Evolutionary conservation across 2,113 vertebrate genomes (phyloP).

Genomic region (Clarias batrachus): DNA sequence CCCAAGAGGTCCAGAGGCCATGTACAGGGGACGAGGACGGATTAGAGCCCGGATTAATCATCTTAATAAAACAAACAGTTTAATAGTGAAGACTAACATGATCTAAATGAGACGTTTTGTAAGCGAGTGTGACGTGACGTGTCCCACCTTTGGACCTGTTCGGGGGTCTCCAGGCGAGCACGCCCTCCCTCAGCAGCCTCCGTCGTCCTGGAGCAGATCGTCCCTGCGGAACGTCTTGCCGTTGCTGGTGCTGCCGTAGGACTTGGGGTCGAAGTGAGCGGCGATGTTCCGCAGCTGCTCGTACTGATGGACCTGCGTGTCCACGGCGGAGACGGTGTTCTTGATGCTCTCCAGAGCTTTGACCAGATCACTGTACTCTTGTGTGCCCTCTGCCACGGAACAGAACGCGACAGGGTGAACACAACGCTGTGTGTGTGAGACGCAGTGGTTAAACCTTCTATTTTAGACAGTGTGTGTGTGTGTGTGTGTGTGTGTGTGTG

Average conservation of each 20-base stretch:
- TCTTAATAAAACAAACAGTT: too few relatives aligned
- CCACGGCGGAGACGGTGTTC: conserved; percentile 82
- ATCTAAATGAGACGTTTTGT: too few relatives aligned
- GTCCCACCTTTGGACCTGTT: conserved; percentile 86
- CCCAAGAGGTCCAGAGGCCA: not conserved
- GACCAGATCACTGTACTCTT: conserved; percentile 77
- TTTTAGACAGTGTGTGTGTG: not conserved
- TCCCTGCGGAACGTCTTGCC: conserved; percentile 78
- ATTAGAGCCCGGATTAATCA: too few relatives aligned
- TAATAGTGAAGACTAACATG: too few relatives aligned
- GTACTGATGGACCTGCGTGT: conserved; percentile 75
- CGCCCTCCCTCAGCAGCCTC: conserved; percentile 78
- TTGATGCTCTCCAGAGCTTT: conserved; percentile 80
- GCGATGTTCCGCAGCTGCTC: conserved; percentile 83
- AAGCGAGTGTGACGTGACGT: too few relatives aligned
- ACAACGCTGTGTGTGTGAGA: not conserved
- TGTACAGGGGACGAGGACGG: too few relatives aligned
- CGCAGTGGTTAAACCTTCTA: not conserved
- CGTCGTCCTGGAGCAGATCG: conserved; percentile 72
- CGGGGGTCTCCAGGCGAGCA: conserved; percentile 81
- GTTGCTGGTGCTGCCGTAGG: conserved; percentile 77
- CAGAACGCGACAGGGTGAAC: not conserved
- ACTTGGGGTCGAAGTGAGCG: conserved; percentile 80
- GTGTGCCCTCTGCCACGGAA: conserved; percentile 72
- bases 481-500: not conserved